Percentiles rank a stretch among this genome's conserved stretches.
Evolutionary conservation across 2,113 vertebrate species (phyloP).

Genomic region (Ochotona princeps): DNA sequence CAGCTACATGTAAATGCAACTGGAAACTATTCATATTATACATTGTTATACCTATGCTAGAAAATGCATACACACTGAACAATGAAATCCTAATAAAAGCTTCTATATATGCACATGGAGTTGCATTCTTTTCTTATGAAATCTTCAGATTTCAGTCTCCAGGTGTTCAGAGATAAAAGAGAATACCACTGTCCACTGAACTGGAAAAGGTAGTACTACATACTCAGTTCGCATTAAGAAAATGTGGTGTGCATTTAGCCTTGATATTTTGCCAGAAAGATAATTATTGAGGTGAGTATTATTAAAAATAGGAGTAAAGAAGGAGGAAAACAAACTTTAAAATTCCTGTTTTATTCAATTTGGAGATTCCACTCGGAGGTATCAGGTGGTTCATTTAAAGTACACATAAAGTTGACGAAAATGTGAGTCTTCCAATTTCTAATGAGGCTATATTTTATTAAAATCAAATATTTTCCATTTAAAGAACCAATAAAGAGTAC

Average conservation of each 20-base stretch:
- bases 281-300: neutral
- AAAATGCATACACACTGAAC: neutral
- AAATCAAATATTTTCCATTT: neutral
- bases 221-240: neutral
- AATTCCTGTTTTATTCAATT: neutral
- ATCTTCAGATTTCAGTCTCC: constrained; percentile 16
- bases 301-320: neutral
- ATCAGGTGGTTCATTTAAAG: neutral
- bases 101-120: neutral
- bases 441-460: neutral
- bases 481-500: neutral
- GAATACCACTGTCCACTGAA: neutral
- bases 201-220: neutral
- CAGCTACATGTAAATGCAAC: neutral
- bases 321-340: neutral
- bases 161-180: neutral
- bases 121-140: constrained; percentile 25
- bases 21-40: neutral
- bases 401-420: neutral
- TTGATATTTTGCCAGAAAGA: neutral
- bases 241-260: constrained; percentile 16
- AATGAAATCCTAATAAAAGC: constrained; percentile 6
- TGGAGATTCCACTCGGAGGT: neutral
- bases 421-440: neutral
- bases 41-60: neutral